phyloP scores from a whole-genome alignment of 2,888 invertebrate genomes.

The Ennomos erosarius region DNA sequence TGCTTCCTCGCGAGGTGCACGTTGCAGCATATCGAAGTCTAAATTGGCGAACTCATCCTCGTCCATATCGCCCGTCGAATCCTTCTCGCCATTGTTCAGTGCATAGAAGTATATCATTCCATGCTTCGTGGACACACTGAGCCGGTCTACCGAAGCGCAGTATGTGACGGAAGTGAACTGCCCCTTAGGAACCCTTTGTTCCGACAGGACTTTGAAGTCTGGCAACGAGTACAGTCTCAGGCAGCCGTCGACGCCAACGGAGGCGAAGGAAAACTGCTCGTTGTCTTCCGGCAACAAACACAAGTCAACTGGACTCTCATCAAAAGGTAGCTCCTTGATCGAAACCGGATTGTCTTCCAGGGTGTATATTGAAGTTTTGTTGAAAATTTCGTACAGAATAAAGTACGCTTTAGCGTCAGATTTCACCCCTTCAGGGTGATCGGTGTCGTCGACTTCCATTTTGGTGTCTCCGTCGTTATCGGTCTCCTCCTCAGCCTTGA shows the following conservation, averaged over 20 bases:
- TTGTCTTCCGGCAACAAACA: constrained; percentile 87
- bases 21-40: constrained; percentile 75
- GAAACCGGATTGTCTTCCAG: constrained; percentile 86
- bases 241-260: constrained; percentile 90
- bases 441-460: constrained; percentile 76
- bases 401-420: constrained; percentile 70
- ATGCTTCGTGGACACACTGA: constrained; percentile 92
- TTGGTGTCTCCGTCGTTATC: constrained; percentile 72
- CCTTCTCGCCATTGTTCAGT: constrained; percentile 89
- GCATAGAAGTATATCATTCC: constrained; percentile 94
- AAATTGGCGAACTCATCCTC: constrained; percentile 86
- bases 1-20: constrained; percentile 68
- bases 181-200: constrained; percentile 88
- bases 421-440: constrained; percentile 58
- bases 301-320: constrained; percentile 89
- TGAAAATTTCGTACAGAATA: constrained; percentile 71
- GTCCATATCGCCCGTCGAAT: constrained; percentile 89
- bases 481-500: constrained; percentile 62
- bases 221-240: constrained; percentile 89
- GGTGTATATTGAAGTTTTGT: constrained; percentile 68
- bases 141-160: constrained; percentile 94
- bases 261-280: constrained; percentile 87
- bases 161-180: constrained; percentile 93
- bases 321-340: constrained; percentile 85
- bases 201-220: constrained; percentile 88